Evolutionary conservation across 2,113 vertebrate genomes (phyloP).

Genomic region (Phoxinus phoxinus): DNA sequence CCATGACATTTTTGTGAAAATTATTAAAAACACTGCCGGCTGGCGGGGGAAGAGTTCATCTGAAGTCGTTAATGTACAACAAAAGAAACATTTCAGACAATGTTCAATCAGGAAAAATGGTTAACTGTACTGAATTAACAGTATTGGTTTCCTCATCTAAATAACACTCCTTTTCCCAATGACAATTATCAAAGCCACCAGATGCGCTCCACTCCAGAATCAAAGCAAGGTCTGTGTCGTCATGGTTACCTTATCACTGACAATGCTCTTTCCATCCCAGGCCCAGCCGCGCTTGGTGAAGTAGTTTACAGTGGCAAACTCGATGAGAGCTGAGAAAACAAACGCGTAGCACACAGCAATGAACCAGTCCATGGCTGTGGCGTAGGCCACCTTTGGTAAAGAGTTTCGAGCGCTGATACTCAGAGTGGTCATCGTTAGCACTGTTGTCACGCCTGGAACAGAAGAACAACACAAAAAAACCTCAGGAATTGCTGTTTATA

Average conservation of each 20-base stretch:
- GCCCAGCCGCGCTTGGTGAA: conserved; percentile 98
- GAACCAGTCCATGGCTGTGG: conserved; percentile 98
- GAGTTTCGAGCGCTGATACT: conserved; percentile 95
- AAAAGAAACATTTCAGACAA: not conserved
- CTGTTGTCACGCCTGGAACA: conserved; percentile 89
- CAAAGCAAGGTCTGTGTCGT: conserved; percentile 55
- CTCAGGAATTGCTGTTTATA: not conserved
- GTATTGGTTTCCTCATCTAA: not conserved
- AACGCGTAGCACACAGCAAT: conserved; percentile 97
- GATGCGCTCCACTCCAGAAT: conserved; percentile 42
- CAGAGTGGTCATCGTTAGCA: conserved; percentile 94
- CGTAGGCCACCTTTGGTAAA: conserved; percentile 93
- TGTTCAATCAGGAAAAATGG: not conserved
- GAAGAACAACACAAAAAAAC: conserved; percentile 32
- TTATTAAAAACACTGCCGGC: too few species aligned
- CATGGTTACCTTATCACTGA: conserved; percentile 87
- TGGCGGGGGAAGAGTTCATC: too few species aligned
- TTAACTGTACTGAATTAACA: not conserved
- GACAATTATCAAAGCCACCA: conserved; percentile 20
- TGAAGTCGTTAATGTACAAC: not conserved
- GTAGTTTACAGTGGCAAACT: conserved; percentile 97
- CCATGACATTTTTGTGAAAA: too few species aligned
- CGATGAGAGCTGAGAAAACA: conserved; percentile 95
- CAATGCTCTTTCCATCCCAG: conserved; percentile 93
- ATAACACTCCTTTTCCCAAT: conserved; percentile 2